A percentile compares a stretch with the other conserved stretches of the same genome.
Conservation (phyloP, 2,888 invertebrate genomes). For the Glyphotaelius pellucidus region DNA sequence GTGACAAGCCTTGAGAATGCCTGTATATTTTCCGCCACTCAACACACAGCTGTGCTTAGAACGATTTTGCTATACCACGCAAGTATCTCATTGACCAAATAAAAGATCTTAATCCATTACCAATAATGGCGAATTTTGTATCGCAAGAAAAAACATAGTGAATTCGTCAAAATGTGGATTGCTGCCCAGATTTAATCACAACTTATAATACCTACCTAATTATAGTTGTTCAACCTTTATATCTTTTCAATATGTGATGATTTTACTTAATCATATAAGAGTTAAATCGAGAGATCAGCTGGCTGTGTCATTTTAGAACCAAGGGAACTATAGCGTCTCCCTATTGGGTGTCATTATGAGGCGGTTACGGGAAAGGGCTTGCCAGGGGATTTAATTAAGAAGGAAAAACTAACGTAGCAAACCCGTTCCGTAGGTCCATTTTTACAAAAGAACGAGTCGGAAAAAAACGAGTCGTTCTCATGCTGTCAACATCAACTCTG, state of each 20-base stretch:
- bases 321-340: neutral
- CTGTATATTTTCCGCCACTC: neutral
- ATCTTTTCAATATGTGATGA: neutral
- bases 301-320: neutral
- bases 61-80: neutral
- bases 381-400: neutral
- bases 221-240: neutral
- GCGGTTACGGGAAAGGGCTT: neutral
- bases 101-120: neutral
- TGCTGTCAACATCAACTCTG: neutral
- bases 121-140: neutral
- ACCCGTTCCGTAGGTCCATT: neutral
- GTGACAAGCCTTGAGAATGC: slow-evolving; percentile 33
- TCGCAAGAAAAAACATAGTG: neutral
- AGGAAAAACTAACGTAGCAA: neutral
- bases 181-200: neutral
- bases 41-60: neutral
- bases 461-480: neutral
- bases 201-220: no score
- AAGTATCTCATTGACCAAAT: neutral
- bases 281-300: neutral
- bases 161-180: neutral
- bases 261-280: neutral
- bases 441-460: neutral
- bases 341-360: neutral